These are phyloP conservation scores for Trachelus iudaicus DNA, from an alignment of 2,888 invertebrate genomes.

Conservation along the genomic window DNA sequence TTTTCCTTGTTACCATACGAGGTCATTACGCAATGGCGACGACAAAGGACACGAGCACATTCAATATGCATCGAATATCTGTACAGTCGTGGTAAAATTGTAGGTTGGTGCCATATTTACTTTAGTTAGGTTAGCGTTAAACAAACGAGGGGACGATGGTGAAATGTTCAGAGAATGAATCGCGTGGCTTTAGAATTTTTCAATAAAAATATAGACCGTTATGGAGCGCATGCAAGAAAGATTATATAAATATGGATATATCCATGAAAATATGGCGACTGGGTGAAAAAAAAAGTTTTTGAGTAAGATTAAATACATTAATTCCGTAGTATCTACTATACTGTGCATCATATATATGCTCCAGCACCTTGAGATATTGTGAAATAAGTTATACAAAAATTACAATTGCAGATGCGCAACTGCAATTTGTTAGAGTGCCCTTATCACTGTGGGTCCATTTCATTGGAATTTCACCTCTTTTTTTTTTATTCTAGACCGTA, in stretches of 20 bases:
- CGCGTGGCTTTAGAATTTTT: no score
- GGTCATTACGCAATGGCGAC: background rate
- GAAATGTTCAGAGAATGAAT: no score
- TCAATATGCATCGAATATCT: background rate
- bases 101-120: background rate
- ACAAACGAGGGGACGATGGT: background rate
- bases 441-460: background rate
- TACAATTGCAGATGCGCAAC: background rate
- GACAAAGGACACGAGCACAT: background rate
- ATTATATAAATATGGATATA: no score
- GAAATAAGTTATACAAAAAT: constrained; percentile 1
- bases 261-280: no score
- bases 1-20: background rate
- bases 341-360: no score
- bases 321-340: background rate
- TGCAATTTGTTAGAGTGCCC: background rate
- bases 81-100: background rate
- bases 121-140: background rate
- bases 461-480: background rate
- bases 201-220: no score
- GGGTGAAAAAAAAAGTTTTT: background rate
- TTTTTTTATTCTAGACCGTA: background rate
- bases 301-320: background rate
- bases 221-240: no score
- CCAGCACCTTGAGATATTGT: no score